Conservation (phyloP, 2,888 invertebrate species). For the Ophraella communa region DNA sequence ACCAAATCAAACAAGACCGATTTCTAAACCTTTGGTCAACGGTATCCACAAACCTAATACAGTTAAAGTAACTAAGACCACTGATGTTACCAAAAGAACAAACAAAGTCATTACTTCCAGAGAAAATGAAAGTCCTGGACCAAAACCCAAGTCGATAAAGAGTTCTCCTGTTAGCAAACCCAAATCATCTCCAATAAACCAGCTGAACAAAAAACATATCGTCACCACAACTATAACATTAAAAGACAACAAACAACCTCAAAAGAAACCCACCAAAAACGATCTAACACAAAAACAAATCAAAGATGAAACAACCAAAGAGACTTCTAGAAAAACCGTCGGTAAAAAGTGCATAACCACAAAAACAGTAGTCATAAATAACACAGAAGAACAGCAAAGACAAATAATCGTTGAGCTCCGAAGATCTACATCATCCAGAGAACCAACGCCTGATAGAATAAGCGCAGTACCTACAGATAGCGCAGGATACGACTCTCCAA, state of each 20-base stretch:
- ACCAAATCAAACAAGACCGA: conserved; percentile 11
- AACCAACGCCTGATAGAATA: conserved; percentile 76
- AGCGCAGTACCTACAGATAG: conserved; percentile 69
- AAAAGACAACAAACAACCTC: conserved; percentile 42
- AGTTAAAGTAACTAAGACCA: conserved; percentile 30
- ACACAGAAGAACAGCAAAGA: conserved; percentile 60
- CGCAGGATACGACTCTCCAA: conserved; percentile 66
- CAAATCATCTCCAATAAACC: neutral
- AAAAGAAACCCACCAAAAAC: conserved; percentile 29
- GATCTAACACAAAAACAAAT: conserved; percentile 40
- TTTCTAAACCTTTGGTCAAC: neutral
- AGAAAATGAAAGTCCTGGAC: conserved; percentile 38
- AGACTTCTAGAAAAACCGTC: conserved; percentile 27
- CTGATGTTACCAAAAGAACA: conserved; percentile 46
- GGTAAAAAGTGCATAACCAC: conserved; percentile 62
- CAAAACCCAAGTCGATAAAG: conserved; percentile 32
- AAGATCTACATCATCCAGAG: conserved; percentile 76
- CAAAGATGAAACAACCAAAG: conserved; percentile 44
- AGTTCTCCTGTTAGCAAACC: conserved; percentile 44
- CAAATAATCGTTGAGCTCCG: conserved; percentile 73
- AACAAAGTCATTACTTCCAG: conserved; percentile 27
- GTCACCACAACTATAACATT: conserved; percentile 51
- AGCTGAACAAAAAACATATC: conserved; percentile 42
- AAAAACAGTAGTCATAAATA: conserved; percentile 62
- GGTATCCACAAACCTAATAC: conserved; percentile 30